Evolutionary conservation across 1,140 invertebrate species (phyloP).

Genomic region (Heliconius hewitsoni): DNA sequence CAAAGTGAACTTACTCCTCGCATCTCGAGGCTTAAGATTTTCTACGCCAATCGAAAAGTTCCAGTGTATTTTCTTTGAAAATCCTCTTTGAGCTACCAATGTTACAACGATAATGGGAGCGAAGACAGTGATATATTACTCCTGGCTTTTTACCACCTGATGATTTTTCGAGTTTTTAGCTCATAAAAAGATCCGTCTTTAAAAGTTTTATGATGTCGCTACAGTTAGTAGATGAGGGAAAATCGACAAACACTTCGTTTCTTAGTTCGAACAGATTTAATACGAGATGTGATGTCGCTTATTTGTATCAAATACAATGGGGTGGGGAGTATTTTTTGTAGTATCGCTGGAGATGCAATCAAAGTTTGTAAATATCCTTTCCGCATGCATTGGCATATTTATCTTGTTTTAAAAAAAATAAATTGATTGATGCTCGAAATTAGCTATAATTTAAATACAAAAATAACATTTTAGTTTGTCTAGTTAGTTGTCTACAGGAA

Average conservation of each 20-base stretch:
- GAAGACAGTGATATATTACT: conserved; percentile 9
- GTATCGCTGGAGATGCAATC: too few relatives aligned
- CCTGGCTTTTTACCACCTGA: background rate
- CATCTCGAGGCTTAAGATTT: background rate
- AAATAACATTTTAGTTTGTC: too few relatives aligned
- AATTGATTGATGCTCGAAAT: too few relatives aligned
- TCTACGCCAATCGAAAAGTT: conserved; percentile 3
- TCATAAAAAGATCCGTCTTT: background rate
- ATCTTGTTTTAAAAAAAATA: too few relatives aligned
- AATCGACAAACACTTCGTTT: background rate
- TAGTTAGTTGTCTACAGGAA: too few relatives aligned
- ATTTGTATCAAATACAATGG: too few relatives aligned
- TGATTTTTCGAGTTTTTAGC: background rate
- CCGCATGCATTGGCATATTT: too few relatives aligned
- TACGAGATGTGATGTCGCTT: too few relatives aligned
- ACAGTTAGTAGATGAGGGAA: background rate
- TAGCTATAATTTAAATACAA: too few relatives aligned
- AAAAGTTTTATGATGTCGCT: background rate
- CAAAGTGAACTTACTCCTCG: background rate
- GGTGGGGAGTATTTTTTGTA: too few relatives aligned
- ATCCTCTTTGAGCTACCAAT: background rate
- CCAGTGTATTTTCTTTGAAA: background rate
- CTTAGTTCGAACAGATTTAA: too few relatives aligned
- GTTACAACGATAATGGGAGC: background rate
- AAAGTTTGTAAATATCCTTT: too few relatives aligned